Base-by-base conservation (phyloP, 2,797 vertebrate species). In the Sebastes paucispinis region DNA sequence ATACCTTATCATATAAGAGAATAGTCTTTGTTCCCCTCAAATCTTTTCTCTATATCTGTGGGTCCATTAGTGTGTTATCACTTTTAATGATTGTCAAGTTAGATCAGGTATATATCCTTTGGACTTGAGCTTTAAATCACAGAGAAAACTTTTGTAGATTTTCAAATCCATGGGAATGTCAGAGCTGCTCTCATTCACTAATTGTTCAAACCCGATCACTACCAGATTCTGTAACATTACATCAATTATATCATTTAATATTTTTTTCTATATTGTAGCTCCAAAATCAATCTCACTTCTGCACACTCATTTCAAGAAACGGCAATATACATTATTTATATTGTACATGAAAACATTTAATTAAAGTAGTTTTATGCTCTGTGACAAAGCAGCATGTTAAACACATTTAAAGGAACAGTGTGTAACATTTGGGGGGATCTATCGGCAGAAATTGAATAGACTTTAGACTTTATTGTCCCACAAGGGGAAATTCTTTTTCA, bases 161-260 rank as follows among this genome's bases (percentile, higher is more conserved):
- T 27, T 63, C 5, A 34, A 36, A 64, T 24, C 1, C 20, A 22
- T 36, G 12, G 10, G 18, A 12, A 34, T 62, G 29, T 34, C 31
- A 22, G 32, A n/a, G 8, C 9, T 29, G 14, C 11, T 60, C 27
- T 31, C 27, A 27, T 59, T 60, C 27, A 18, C 8, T 68, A 5
- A 12, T 66, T 66, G 36, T 47, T 66, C 4, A 47, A 43, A 10
- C 36, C 63, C 12, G 11, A 36, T 22, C 8, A 25, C 29, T 10
- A 10, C 27, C 58, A 16, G 58, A 31, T 0, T 65, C 57, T 58
- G 25, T 27, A 39, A 0, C 39, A 67, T 50, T 20, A 31, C 10
- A 52, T 8, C 27, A 36, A 36, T 24, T 0, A 1, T 31, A 22
- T 31, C 0, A 3, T 50, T 12, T n/a, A 31, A 31, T 31, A 3